Conservation (phyloP, 2,888 invertebrate genomes). For the Dolomedes plantarius region DNA sequence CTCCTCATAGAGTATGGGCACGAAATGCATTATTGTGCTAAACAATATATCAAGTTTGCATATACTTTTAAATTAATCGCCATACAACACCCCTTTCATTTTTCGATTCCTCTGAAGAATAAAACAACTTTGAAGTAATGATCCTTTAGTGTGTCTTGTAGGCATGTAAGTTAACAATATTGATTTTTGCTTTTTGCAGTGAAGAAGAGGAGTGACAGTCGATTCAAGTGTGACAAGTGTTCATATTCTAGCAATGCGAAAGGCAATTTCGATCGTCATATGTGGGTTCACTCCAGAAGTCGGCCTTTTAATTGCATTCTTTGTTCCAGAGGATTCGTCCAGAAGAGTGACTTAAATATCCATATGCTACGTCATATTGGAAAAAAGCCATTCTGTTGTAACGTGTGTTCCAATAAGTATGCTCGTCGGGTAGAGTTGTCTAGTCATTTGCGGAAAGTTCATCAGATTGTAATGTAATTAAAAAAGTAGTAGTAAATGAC, state of each 20-base stretch:
- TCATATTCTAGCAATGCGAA: neutral
- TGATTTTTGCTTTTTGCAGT: too few relatives aligned
- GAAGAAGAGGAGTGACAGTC: neutral
- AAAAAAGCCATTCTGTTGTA: slow-evolving; percentile 35
- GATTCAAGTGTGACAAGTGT: slow-evolving; percentile 28
- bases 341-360: slow-evolving; percentile 32
- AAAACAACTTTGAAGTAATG: too few relatives aligned
- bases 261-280: slow-evolving; percentile 12
- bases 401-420: slow-evolving; percentile 26
- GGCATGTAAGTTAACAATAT: too few relatives aligned
- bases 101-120: too few relatives aligned
- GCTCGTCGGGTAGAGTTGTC: slow-evolving; percentile 1
- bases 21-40: too few relatives aligned
- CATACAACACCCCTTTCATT: too few relatives aligned
- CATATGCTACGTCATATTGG: slow-evolving; percentile 31
- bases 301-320: slow-evolving; percentile 10
- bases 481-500: too few relatives aligned
- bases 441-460: slow-evolving; percentile 17
- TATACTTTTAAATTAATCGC: too few relatives aligned
- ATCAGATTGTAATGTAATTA: neutral
- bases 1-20: too few relatives aligned
- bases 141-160: too few relatives aligned
- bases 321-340: slow-evolving; percentile 40
- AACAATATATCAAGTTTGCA: too few relatives aligned
- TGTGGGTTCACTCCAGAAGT: neutral